These are phyloP conservation scores for Nasonia giraulti DNA, from an alignment of 1,140 invertebrate genomes.

Conservation along the genomic window DNA sequence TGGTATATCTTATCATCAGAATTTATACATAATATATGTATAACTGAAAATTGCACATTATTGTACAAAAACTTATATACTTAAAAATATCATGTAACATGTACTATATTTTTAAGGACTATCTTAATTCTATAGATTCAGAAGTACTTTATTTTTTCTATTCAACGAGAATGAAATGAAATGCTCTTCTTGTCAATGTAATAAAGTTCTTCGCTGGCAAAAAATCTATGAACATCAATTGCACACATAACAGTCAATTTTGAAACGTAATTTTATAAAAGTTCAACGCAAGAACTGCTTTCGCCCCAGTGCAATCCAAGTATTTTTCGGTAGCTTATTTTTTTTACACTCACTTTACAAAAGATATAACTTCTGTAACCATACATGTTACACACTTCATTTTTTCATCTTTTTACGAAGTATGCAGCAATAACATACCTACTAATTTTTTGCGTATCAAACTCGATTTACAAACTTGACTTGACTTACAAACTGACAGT, in stretches of 20 bases:
- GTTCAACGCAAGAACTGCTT: not conserved
- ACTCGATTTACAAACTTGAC: constrained; percentile 31
- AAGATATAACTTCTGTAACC: constrained; percentile 35
- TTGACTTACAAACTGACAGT: constrained; percentile 30
- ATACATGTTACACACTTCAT: constrained; percentile 7
- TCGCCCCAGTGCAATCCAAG: not conserved
- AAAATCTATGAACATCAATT: constrained; percentile 32
- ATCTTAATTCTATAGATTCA: constrained; percentile 10
- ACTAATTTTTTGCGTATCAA: constrained; percentile 18
- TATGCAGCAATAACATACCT: not conserved
- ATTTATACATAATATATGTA: constrained; percentile 46
- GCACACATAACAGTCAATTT: constrained; percentile 16
- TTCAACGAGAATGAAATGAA: not conserved
- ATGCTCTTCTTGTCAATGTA: constrained; percentile 12
- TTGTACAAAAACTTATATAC: constrained; percentile 18
- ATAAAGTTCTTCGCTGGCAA: constrained; percentile 23
- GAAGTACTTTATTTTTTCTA: constrained; percentile 15
- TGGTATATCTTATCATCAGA: constrained; percentile 11
- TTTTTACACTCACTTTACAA: constrained; percentile 32
- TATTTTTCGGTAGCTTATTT: not conserved
- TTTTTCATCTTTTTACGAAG: constrained; percentile 21
- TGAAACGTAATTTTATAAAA: not conserved
- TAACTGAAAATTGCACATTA: constrained; percentile 42
- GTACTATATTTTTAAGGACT: constrained; percentile 33
- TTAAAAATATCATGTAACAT: constrained; percentile 35